Conservation (phyloP, 2,888 invertebrate species). For the Tanytarsus gracilentus region DNA sequence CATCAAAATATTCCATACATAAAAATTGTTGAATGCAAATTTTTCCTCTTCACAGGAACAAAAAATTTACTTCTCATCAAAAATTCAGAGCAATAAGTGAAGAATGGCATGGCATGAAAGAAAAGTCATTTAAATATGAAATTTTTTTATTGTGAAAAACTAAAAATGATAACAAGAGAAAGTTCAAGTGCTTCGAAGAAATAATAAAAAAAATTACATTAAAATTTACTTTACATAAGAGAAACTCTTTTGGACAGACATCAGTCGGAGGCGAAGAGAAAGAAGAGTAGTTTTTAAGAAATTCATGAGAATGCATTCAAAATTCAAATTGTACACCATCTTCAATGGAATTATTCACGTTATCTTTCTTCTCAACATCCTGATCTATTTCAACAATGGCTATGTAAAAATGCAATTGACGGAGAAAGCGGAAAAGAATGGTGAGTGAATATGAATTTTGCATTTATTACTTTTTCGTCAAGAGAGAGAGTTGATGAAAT, state of each 20-base stretch:
- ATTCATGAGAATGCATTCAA: slow-evolving; percentile 26
- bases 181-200: not conserved
- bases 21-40: too few relatives aligned
- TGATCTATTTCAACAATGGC: slow-evolving; percentile 23
- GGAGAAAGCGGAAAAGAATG: slow-evolving; percentile 20
- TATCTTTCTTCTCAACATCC: slow-evolving; percentile 15
- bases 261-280: not conserved
- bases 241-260: too few relatives aligned
- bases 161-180: slow-evolving; percentile 9
- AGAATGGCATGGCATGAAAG: too few relatives aligned
- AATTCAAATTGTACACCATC: slow-evolving; percentile 23
- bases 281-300: not conserved
- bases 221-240: too few relatives aligned
- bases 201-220: not conserved
- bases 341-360: slow-evolving; percentile 26
- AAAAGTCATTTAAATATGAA: slow-evolving; percentile 2
- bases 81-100: too few relatives aligned
- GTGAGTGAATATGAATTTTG: slow-evolving; percentile 6
- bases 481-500: too few relatives aligned
- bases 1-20: too few relatives aligned
- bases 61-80: too few relatives aligned
- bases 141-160: too few relatives aligned
- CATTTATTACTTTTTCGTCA: slow-evolving; percentile 2
- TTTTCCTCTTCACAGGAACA: too few relatives aligned
- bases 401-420: slow-evolving; percentile 22